These are phyloP conservation scores for Nothura maculosa DNA, from an alignment of 2,797 vertebrate genomes.

Conservation along the genomic window DNA sequence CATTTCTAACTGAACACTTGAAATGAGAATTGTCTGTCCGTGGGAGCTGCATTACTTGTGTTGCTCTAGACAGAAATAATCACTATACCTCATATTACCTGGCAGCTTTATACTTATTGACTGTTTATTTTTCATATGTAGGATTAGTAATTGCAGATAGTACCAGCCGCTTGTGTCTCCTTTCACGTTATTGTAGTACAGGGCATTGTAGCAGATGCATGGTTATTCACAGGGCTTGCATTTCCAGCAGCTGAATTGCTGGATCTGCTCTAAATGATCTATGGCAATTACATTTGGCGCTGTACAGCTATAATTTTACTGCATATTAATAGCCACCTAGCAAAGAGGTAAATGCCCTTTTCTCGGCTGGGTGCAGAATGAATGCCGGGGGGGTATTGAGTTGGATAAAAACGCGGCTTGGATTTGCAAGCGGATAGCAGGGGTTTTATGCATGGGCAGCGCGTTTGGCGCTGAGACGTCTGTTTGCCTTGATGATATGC, in stretches of 20 bases:
- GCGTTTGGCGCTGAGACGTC: not conserved
- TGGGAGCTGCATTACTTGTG: conserved; percentile 30
- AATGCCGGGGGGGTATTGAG: conserved; percentile 32
- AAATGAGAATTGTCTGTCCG: not conserved
- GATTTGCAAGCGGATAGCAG: not conserved
- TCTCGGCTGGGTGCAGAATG: conserved; percentile 54
- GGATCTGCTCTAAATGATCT: conserved; percentile 73
- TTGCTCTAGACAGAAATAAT: not conserved
- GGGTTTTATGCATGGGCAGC: not conserved
- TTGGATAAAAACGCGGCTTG: not conserved
- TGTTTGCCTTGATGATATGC: conserved; percentile 27
- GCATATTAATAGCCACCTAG: conserved; percentile 78
- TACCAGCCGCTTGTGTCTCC: conserved; percentile 48
- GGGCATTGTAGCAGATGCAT: conserved; percentile 50
- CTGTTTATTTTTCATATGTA: conserved; percentile 64
- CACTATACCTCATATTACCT: not conserved
- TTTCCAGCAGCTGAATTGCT: conserved; percentile 72
- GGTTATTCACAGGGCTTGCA: conserved; percentile 52
- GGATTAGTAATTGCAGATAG: conserved; percentile 61
- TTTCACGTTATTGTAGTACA: conserved; percentile 64
- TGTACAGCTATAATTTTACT: conserved; percentile 78
- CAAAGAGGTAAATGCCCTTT: conserved; percentile 74
- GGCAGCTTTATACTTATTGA: conserved; percentile 47
- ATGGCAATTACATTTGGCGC: conserved; percentile 68
- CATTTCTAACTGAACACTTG: conserved; percentile 14